Percentiles rank a stretch among this genome's conserved stretches.
Conservation (phyloP, 2,888 invertebrate species). For the Coremacera marginata region DNA sequence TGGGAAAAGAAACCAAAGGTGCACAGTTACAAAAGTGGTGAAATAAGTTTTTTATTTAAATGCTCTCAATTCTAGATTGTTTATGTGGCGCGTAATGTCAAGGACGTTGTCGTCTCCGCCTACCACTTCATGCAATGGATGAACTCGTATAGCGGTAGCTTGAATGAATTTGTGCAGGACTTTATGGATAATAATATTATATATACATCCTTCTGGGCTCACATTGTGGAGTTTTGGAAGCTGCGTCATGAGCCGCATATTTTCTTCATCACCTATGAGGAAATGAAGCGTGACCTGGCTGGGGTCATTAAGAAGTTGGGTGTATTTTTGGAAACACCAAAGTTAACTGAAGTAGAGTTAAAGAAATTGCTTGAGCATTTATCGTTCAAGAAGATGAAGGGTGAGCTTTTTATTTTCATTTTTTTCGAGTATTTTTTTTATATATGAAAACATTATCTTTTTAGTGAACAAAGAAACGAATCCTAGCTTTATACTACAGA, state of each 20-base stretch:
- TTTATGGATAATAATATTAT: slow-evolving; percentile 45
- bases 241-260: slow-evolving; percentile 54
- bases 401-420: slow-evolving; percentile 18
- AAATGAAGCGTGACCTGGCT: slow-evolving; percentile 54
- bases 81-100: slow-evolving; percentile 78
- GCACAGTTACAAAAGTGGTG: too few species aligned
- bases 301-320: slow-evolving; percentile 46
- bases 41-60: background rate
- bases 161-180: slow-evolving; percentile 63
- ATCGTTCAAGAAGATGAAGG: slow-evolving; percentile 52
- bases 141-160: slow-evolving; percentile 67
- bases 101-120: slow-evolving; percentile 84
- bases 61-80: slow-evolving; percentile 52
- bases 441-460: background rate
- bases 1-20: slow-evolving; percentile 53
- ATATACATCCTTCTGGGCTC: slow-evolving; percentile 53
- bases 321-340: slow-evolving; percentile 42
- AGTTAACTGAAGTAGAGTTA: slow-evolving; percentile 39
- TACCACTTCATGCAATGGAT: slow-evolving; percentile 77
- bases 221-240: slow-evolving; percentile 57
- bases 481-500: too few species aligned
- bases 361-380: slow-evolving; percentile 43
- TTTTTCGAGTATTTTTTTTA: background rate
- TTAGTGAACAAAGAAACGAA: background rate
- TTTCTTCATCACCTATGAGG: slow-evolving; percentile 57